Evolutionary conservation across 2,888 invertebrate species (phyloP).

Genomic region (Allophyes oxyacanthae): DNA sequence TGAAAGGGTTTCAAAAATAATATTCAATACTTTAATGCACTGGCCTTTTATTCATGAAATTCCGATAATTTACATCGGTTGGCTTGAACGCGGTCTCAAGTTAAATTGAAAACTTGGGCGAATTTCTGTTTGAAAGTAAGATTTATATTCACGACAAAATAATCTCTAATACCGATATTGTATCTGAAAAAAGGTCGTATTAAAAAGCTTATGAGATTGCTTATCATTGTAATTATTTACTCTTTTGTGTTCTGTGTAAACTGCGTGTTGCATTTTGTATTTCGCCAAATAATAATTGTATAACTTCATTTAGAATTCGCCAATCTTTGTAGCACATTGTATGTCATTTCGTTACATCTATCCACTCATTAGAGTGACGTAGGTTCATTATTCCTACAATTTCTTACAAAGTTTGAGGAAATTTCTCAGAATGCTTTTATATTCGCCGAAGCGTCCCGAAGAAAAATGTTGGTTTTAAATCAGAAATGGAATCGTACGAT

Average conservation of each 20-base stretch:
- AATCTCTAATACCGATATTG: not conserved
- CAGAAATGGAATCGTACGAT: constrained; percentile 21
- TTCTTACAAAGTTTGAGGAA: constrained; percentile 2
- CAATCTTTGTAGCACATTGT: not conserved
- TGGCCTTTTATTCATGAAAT: constrained; percentile 54
- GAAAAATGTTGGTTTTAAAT: constrained; percentile 36
- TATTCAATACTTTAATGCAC: constrained; percentile 14
- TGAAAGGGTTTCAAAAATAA: constrained; percentile 12
- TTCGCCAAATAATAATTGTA: no score
- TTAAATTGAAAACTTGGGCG: constrained; percentile 70
- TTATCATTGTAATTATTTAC: not conserved
- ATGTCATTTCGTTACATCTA: constrained; percentile 9
- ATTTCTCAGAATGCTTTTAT: constrained; percentile 15
- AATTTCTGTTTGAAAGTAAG: constrained; percentile 36
- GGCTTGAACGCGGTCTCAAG: constrained; percentile 59
- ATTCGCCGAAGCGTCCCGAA: constrained; percentile 14
- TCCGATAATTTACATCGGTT: constrained; percentile 58
- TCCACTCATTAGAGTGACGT: constrained; percentile 9
- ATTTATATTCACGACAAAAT: constrained; percentile 53
- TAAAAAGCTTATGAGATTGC: not conserved
- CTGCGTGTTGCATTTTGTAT: no score
- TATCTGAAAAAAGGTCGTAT: constrained; percentile 5
- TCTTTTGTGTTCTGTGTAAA: not conserved
- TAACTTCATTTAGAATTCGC: no score
- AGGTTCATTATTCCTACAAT: constrained; percentile 21